Evolutionary conservation across 2,797 vertebrate genomes (phyloP).

Genomic region (Acrossocheilus wenchowensis): DNA sequence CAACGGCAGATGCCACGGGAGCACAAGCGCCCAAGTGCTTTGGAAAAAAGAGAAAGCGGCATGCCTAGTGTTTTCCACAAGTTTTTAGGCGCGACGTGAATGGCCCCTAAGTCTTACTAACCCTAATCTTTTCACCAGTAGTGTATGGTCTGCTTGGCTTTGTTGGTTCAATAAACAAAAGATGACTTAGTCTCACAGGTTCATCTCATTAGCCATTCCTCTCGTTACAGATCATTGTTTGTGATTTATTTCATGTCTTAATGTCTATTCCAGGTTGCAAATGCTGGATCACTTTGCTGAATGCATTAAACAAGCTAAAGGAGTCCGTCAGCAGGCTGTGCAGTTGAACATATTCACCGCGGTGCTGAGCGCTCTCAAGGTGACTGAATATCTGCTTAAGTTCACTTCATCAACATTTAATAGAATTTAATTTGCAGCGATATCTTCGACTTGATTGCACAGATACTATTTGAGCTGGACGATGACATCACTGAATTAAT

Average conservation of each 20-base stretch:
- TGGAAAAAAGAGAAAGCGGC: too few species aligned
- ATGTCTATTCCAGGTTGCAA: constrained; percentile 83
- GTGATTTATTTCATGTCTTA: not conserved
- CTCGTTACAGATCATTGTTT: not conserved
- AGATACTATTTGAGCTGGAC: too few species aligned
- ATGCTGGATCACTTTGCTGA: constrained; percentile 99
- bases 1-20: too few species aligned
- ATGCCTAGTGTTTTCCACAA: too few species aligned
- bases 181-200: too few species aligned
- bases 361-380: constrained; percentile 97
- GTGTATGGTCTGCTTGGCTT: too few species aligned
- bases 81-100: too few species aligned
- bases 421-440: not conserved
- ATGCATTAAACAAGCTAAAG: constrained; percentile 98
- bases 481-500: too few species aligned
- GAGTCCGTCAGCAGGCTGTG: constrained; percentile 96
- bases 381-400: not conserved
- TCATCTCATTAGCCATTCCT: not conserved
- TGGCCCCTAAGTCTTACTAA: too few species aligned
- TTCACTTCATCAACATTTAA: too few species aligned
- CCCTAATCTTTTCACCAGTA: too few species aligned
- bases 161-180: not conserved
- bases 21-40: too few species aligned
- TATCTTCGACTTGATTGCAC: not conserved
- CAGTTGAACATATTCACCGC: constrained; percentile 99